Evolutionary conservation across 92 coral and sea anemone species (phyloP), one percentile per base, ranked within the genome.

Genomic region (Pocillopora grandis): DNA sequence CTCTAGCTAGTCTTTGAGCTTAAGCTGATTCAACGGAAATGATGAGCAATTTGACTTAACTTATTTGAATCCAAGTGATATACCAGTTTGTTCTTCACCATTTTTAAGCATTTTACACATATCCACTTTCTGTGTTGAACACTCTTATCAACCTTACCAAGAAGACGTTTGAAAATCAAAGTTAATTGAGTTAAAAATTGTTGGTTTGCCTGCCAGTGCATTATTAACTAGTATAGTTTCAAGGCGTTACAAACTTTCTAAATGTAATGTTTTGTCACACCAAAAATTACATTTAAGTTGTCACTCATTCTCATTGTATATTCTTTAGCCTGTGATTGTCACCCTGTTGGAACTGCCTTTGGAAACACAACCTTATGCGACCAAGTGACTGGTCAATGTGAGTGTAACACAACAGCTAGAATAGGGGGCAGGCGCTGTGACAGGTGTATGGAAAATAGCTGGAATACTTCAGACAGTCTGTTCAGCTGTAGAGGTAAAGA

Each of bases 381-480:
- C 74, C 80, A 80, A 79, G 73, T 80, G 64, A 95, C 97, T 2
- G 97, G 98, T 18, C 98, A 95, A 88, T 95, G 98, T 35, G 56
- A 84, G 61, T 95, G 98, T 87, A 95, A 95, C 80, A 88, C 92
- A 59, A 87, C 97, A 21, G 85, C 88, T 36, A 80, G 87, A 67
- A 88, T 92, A 58, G 94, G 95, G 20, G 98, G 98, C 64, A 83
- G 91, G 80, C 86, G 82, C 73, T 95, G 98, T 80, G 89, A 93
- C 80, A 91, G 84, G 73, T 95, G 98, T 85, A 87, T 83, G 75
- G 97, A 95, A 84, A 95, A 93, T 80, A 90, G 95, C 14, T 93
- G 92, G 91, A 95, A 91, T 72, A 90, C 82, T 61, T 89, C 97
- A n/a, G 91, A 66, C 20, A 87, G 91, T 12, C 78, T 89, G 80